Evolutionary conservation across 1,140 invertebrate genomes (phyloP).

Genomic region (Onthophagus taurus): DNA sequence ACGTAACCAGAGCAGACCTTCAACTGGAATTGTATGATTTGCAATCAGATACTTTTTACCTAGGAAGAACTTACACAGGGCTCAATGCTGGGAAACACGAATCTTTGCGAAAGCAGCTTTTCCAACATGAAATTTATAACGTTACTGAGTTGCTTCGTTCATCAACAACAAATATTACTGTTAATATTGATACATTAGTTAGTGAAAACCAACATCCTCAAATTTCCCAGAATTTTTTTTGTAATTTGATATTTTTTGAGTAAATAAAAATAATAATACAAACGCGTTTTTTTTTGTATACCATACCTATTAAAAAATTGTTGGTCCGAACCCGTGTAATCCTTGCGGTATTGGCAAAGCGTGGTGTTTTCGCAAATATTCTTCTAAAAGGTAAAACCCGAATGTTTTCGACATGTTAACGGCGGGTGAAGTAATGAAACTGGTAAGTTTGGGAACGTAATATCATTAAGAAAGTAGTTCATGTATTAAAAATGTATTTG

Average conservation of each 20-base stretch:
- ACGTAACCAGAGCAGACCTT: conserved; percentile 1
- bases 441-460: too few species aligned
- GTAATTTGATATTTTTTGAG: conserved; percentile 2
- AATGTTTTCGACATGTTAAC: too few species aligned
- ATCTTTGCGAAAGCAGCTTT: conserved; percentile 14
- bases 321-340: too few species aligned
- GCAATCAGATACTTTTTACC: too few species aligned
- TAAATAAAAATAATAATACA: conserved; percentile 6
- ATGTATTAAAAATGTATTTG: too few species aligned
- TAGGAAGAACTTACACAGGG: conserved; percentile 8
- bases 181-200: not conserved
- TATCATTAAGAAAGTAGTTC: too few species aligned
- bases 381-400: too few species aligned
- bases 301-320: conserved; percentile 7
- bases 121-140: conserved; percentile 14
- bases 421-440: too few species aligned
- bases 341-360: too few species aligned
- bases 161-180: conserved; percentile 6
- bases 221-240: conserved; percentile 12
- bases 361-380: too few species aligned
- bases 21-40: conserved; percentile 7
- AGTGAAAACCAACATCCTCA: not conserved
- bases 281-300: not conserved
- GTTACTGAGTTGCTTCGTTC: conserved; percentile 12
- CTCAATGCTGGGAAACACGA: conserved; percentile 10